A percentile compares a stretch with the other conserved stretches of the same genome.
Evolutionary conservation across 2,888 invertebrate genomes (phyloP).

Genomic region (Ephialtes manifestator): DNA sequence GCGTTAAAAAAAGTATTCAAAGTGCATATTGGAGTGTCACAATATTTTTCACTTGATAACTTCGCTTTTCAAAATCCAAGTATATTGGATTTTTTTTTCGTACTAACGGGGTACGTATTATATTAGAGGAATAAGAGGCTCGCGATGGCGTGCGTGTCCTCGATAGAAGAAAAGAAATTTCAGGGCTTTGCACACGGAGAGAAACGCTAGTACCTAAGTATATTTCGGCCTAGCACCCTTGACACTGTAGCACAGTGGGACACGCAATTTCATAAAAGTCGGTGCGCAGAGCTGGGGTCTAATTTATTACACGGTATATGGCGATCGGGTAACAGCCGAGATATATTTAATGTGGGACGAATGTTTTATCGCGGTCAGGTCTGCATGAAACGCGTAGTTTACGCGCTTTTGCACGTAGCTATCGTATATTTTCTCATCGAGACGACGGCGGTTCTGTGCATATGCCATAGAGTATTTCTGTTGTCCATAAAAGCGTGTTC

Average conservation of each 20-base stretch:
- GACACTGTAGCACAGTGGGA: not conserved
- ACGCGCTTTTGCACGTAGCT: not conserved
- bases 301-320: not conserved
- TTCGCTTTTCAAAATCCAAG: too few species aligned
- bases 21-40: too few species aligned
- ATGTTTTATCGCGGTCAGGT: not conserved
- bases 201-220: not conserved
- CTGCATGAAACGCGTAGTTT: not conserved
- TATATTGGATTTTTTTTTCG: too few species aligned
- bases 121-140: too few species aligned
- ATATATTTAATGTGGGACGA: not conserved
- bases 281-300: not conserved
- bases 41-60: too few species aligned
- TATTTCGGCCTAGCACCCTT: not conserved
- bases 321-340: slow-evolving; percentile 7
- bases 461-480: not conserved
- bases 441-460: not conserved
- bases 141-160: too few species aligned
- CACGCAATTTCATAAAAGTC: slow-evolving; percentile 6
- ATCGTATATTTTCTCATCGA: not conserved
- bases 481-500: not conserved
- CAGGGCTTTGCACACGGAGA: not conserved
- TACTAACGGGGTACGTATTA: too few species aligned
- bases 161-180: not conserved
- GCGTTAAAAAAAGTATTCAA: too few species aligned